Conservation (phyloP, 2,797 vertebrate species). For the Aldrovandia affinis region DNA sequence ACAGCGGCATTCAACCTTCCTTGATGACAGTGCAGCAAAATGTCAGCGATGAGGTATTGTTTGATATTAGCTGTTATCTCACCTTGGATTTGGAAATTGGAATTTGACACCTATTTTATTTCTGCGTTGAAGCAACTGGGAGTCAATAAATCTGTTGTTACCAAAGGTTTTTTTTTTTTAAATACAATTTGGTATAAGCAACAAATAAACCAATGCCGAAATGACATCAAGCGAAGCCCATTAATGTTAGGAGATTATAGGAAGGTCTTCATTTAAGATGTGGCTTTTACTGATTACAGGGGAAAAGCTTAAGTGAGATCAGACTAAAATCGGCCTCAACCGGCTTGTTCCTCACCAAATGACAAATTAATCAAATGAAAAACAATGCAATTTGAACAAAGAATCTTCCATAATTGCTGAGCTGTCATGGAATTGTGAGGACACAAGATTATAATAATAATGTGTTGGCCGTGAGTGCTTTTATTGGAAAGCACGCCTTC, state of each 20-base stretch:
- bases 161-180: neutral
- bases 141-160: neutral
- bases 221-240: conserved; percentile 35
- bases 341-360: conserved; percentile 21
- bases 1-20: neutral
- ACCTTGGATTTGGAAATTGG: neutral
- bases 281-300: conserved; percentile 22
- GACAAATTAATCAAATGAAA: conserved; percentile 22
- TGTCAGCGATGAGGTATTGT: neutral
- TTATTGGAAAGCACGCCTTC: neutral
- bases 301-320: conserved; percentile 32
- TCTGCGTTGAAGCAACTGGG: conserved; percentile 23
- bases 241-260: conserved; percentile 34
- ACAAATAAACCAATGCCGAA: conserved; percentile 20
- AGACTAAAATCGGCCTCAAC: neutral
- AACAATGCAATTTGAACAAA: conserved; percentile 10
- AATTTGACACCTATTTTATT: conserved; percentile 1
- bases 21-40: neutral
- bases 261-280: conserved; percentile 34
- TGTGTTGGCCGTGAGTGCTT: neutral
- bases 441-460: neutral
- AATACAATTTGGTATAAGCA: conserved; percentile 28
- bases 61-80: conserved; percentile 5
- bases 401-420: conserved; percentile 21
- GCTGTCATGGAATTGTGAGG: neutral